Percentiles rank a stretch among this genome's conserved stretches.
These are phyloP conservation scores for Dendrolimus houi DNA, from an alignment of 2,888 invertebrate genomes.

Conservation along the genomic window DNA sequence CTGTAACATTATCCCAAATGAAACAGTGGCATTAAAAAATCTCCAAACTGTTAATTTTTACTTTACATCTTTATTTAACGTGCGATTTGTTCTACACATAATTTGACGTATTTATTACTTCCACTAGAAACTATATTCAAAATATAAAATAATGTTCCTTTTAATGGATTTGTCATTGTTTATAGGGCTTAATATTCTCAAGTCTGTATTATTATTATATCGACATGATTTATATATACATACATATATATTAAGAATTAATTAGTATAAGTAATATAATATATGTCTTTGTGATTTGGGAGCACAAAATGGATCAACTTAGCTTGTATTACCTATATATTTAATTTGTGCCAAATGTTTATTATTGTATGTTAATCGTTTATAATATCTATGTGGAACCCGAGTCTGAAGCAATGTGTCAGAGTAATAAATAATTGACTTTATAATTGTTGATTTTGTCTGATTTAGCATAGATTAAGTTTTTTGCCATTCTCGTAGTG, in stretches of 20 bases:
- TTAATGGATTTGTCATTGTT: slow-evolving; percentile 54
- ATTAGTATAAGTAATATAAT: background rate
- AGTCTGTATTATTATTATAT: slow-evolving; percentile 15
- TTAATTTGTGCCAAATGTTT: slow-evolving; percentile 28
- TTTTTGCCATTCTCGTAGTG: too few species aligned
- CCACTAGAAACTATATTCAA: slow-evolving; percentile 21
- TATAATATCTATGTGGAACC: too few species aligned
- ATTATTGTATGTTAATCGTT: slow-evolving; percentile 1
- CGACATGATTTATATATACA: slow-evolving; percentile 1
- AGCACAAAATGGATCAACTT: slow-evolving; percentile 52
- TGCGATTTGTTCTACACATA: too few species aligned
- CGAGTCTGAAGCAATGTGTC: too few species aligned
- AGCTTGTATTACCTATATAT: slow-evolving; percentile 25
- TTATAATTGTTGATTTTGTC: too few species aligned
- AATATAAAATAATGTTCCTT: slow-evolving; percentile 45
- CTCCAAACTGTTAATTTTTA: too few species aligned
- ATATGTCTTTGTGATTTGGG: slow-evolving; percentile 28
- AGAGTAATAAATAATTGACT: too few species aligned
- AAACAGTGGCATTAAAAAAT: too few species aligned
- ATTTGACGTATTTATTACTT: background rate
- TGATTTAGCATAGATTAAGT: too few species aligned
- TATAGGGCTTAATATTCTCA: slow-evolving; percentile 26
- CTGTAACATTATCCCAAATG: too few species aligned
- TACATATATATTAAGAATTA: background rate
- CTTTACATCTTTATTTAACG: too few species aligned